Evolutionary conservation across 1,140 invertebrate species (phyloP), one percentile per base, ranked within the genome.

Genomic region (Heliconius hewitsoni): DNA sequence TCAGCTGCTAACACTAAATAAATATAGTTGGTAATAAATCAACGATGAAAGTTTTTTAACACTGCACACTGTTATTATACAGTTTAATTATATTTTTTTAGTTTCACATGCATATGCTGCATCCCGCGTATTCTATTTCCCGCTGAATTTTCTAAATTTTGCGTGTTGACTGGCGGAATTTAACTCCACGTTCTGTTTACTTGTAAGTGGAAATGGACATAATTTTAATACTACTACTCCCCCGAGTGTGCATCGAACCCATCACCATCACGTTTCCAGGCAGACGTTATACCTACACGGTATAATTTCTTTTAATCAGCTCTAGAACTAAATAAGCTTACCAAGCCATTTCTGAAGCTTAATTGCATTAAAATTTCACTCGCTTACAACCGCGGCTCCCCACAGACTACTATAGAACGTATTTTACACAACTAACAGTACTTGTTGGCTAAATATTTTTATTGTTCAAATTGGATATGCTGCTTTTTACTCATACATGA

Each of bases 1-100:
- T 66, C 60, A 66, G 60, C 60, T 66, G 60, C 60, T 66, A 66
- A 66, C 60, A 66, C 60, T 66, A 66, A 66, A 66, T 30, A 66
- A 66, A 66, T 18, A 66, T 66, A 16, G 60, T 66, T n/a, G 60
- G 60, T 66, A 66, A 66, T 66, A 66, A 66, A 66, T 66, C 13
- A 30, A 30, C 27, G 4, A 27, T 66, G 27, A 66, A 30, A 66
- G 16, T 66, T 66, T 66, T 23, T 66, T 27, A 66, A 66, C 60
- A 30, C 60, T 30, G 11, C 34, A 37, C 34, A 37, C 34, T 37
- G 1, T 37, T 37, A 6, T 37, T 37, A 37, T 5, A 34, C 6
- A 37, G 34, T 6, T 37, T 37, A 1, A 37, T 8, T 37, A 37
- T 37, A 37, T 37, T 37, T 37, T 37, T 37, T 34, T 37, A 8